These are phyloP conservation scores for Pseudorectes ferrugineus DNA, from an alignment of 2,113 vertebrate genomes.

Conservation along the genomic window DNA sequence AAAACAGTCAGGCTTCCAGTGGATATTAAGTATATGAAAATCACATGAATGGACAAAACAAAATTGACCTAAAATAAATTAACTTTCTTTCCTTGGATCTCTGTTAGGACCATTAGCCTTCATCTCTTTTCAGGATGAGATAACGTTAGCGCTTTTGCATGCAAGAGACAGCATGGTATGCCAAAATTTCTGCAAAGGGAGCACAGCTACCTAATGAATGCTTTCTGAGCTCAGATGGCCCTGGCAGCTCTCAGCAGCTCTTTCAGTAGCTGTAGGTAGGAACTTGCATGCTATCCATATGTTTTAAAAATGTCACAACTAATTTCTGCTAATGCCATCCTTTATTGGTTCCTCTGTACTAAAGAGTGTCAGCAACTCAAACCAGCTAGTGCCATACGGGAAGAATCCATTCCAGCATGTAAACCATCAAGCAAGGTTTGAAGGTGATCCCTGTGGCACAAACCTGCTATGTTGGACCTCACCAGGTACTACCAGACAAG, in stretches of 20 bases:
- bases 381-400: background rate
- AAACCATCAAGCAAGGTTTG: background rate
- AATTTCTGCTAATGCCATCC: slow-evolving; percentile 37
- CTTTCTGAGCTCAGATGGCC: slow-evolving; percentile 2
- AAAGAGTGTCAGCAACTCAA: background rate
- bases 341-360: background rate
- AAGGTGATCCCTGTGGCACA: background rate
- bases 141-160: background rate
- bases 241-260: background rate
- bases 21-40: background rate
- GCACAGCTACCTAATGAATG: background rate
- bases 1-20: background rate
- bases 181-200: background rate
- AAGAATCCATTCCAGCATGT: background rate
- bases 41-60: background rate
- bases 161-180: background rate
- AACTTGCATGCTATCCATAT: background rate
- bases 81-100: background rate
- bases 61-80: background rate
- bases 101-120: background rate
- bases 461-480: background rate
- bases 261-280: slow-evolving; percentile 11
- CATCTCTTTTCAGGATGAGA: background rate
- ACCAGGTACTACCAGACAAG: background rate
- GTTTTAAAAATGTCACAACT: slow-evolving; percentile 49